Conservation (phyloP, 2,113 vertebrate species). For the Dermatemys mawii region DNA sequence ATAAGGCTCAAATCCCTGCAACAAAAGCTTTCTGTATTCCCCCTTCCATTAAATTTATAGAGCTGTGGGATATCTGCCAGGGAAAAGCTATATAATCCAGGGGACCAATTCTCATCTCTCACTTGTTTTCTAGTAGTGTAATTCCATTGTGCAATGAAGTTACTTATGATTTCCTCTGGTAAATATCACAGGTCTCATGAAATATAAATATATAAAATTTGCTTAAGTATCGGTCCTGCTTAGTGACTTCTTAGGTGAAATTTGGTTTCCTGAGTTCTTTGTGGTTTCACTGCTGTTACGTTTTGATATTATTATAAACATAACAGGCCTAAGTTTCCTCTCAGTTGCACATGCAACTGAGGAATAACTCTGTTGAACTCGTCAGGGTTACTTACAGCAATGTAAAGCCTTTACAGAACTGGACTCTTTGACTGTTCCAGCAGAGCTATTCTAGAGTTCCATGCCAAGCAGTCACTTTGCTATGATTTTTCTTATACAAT, state of each 20-base stretch:
- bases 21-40: neutral
- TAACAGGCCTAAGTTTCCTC: neutral
- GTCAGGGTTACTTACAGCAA: neutral
- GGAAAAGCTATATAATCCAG: neutral
- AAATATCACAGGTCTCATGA: neutral
- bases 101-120: neutral
- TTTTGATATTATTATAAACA: constrained; percentile 5
- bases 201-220: neutral
- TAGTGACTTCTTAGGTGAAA: constrained; percentile 14
- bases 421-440: neutral
- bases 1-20: neutral
- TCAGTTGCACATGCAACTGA: neutral
- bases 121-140: neutral
- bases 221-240: neutral
- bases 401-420: neutral
- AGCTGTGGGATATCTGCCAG: neutral
- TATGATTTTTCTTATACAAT: neutral
- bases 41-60: neutral
- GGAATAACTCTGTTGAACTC: neutral
- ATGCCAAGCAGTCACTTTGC: neutral
- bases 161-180: neutral
- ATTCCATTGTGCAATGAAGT: neutral
- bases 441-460: neutral
- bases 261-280: neutral
- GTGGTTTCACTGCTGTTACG: neutral